phyloP scores from a whole-genome alignment of 37 sponge, comb jelly and placozoan species.

The Eunapius fragilis region DNA sequence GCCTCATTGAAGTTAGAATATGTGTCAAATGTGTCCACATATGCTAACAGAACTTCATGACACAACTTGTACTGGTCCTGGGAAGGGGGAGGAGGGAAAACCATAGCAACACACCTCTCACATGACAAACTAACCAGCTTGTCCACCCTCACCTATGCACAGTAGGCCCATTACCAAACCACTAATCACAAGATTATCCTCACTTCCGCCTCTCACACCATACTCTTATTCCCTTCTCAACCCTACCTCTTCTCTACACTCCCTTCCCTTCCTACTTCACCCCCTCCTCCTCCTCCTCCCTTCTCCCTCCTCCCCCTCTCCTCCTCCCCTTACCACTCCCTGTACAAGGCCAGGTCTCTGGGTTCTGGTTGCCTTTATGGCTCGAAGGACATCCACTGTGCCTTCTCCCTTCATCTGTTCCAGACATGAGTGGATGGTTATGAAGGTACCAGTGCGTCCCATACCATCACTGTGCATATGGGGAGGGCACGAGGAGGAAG shows the following conservation, averaged over 20 bases:
- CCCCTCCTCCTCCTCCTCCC: too few relatives aligned
- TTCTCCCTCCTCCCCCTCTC: too few relatives aligned
- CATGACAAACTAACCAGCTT: neutral
- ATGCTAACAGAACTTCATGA: conserved; percentile 3
- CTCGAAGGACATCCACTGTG: conserved; percentile 75
- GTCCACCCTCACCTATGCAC: too few relatives aligned
- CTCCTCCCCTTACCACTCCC: conserved; percentile 2
- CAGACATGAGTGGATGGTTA: conserved; percentile 73
- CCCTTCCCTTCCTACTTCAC: too few relatives aligned
- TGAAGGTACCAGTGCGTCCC: conserved; percentile 90
- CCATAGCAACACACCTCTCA: too few relatives aligned
- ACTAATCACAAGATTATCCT: too few relatives aligned
- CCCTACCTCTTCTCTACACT: too few relatives aligned
- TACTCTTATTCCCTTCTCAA: too few relatives aligned
- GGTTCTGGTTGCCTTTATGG: conserved; percentile 25
- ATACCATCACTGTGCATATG: conserved; percentile 63
- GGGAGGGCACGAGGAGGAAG: neutral
- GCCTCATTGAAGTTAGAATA: neutral
- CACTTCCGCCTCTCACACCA: too few relatives aligned
- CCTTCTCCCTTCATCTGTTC: conserved; percentile 88
- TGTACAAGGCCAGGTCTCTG: conserved; percentile 32
- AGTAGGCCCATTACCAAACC: too few relatives aligned
- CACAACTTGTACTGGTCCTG: conserved; percentile 2
- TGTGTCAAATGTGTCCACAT: neutral
- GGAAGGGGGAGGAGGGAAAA: neutral